Conservation (phyloP, 2,888 invertebrate genomes). For the Limenitis camilla region DNA sequence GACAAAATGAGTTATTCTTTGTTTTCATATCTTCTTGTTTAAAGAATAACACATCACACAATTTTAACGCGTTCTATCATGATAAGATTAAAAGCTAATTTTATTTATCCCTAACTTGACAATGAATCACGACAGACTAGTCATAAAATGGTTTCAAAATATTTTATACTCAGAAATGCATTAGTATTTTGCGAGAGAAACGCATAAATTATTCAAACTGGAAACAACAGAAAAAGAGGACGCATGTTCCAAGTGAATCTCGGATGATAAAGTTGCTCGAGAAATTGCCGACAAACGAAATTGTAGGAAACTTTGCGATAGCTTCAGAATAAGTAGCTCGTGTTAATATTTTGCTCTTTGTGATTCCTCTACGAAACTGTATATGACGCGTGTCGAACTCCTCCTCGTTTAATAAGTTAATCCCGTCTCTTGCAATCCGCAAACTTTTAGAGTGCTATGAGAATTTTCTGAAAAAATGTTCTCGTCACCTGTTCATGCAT, state of each 20-base stretch:
- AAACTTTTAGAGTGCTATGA: constrained; percentile 53
- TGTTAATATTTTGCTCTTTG: constrained; percentile 66
- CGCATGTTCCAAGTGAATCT: constrained; percentile 28
- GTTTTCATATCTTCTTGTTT: too few relatives aligned
- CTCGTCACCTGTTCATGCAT: constrained; percentile 1
- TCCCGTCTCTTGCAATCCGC: constrained; percentile 61
- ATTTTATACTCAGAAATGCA: constrained; percentile 10
- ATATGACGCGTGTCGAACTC: constrained; percentile 56
- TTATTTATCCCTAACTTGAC: neutral
- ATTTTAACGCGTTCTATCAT: too few relatives aligned
- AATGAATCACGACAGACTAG: neutral
- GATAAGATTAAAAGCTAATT: neutral
- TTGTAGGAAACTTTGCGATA: constrained; percentile 56
- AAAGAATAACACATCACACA: too few relatives aligned
- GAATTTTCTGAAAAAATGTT: constrained; percentile 9
- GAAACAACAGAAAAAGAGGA: constrained; percentile 24
- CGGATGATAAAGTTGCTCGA: constrained; percentile 47
- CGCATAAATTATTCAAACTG: constrained; percentile 24
- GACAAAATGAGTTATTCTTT: too few relatives aligned
- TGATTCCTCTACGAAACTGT: constrained; percentile 47
- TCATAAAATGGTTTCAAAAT: neutral
- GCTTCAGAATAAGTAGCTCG: constrained; percentile 63
- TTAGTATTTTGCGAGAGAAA: constrained; percentile 16
- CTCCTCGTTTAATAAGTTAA: constrained; percentile 67
- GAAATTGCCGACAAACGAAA: constrained; percentile 46